Conservation (phyloP, 1,140 invertebrate species). For the Aphaenogaster ashmeadi region DNA sequence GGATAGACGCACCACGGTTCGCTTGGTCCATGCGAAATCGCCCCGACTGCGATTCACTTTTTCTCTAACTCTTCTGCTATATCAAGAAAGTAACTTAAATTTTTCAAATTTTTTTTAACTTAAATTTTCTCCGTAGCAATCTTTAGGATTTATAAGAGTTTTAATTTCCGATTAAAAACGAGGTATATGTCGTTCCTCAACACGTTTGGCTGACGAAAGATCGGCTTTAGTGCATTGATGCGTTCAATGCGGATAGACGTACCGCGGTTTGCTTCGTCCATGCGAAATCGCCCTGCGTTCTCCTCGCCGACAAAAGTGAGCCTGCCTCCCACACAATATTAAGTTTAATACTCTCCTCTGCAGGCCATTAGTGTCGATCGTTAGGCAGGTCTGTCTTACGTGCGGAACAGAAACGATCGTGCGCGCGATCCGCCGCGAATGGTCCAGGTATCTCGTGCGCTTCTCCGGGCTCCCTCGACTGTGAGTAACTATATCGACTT, state of each 20-base stretch:
- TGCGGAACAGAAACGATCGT: constrained; percentile 64
- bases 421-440: constrained; percentile 45
- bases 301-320: constrained; percentile 64
- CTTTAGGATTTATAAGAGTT: neutral
- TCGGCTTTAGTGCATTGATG: neutral
- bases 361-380: constrained; percentile 71
- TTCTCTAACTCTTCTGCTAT: neutral
- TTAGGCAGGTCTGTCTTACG: constrained; percentile 66
- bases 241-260: neutral
- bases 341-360: constrained; percentile 65
- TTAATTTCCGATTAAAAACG: neutral
- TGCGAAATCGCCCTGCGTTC: constrained; percentile 19
- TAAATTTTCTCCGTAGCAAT: neutral
- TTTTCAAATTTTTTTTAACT: neutral
- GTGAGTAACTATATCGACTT: constrained; percentile 47
- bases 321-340: constrained; percentile 62
- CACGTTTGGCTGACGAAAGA: neutral
- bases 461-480: neutral
- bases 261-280: neutral
- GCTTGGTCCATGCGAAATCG: constrained; percentile 22
- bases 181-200: no score
- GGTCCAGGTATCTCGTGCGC: neutral
- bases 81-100: neutral
- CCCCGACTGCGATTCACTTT: neutral
- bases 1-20: neutral